Evolutionary conservation across 2,797 vertebrate species (phyloP).

Genomic region (Hydrophis major): DNA sequence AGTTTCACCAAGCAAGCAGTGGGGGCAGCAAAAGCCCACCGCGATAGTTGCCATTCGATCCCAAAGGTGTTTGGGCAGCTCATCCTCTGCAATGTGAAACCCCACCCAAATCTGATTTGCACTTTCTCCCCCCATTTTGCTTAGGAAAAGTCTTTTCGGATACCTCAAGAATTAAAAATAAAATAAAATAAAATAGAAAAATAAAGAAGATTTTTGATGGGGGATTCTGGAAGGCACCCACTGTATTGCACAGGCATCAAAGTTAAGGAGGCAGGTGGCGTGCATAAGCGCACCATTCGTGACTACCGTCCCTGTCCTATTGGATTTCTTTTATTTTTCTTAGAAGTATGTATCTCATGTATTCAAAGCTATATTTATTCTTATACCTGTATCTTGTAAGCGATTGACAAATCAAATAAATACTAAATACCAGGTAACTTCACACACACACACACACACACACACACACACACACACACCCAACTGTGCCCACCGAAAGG

Average conservation of each 20-base stretch:
- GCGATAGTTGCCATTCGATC: slow-evolving; percentile 68
- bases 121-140: not conserved
- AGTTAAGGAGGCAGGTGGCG: slow-evolving; percentile 58
- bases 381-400: too few relatives aligned
- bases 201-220: not conserved
- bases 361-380: too few relatives aligned
- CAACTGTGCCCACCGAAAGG: not conserved
- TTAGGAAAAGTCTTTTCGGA: not conserved
- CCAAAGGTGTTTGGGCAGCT: slow-evolving; percentile 59
- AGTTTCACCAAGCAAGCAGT: slow-evolving; percentile 71
- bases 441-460: not conserved
- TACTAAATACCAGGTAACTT: not conserved
- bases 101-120: not conserved
- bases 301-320: too few relatives aligned
- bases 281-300: too few relatives aligned
- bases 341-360: too few relatives aligned
- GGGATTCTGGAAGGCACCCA: slow-evolving; percentile 44
- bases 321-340: too few relatives aligned
- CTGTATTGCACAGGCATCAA: slow-evolving; percentile 73
- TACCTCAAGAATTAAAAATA: not conserved
- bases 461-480: not conserved
- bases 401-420: too few relatives aligned
- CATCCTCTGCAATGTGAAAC: slow-evolving; percentile 59
- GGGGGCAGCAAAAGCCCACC: slow-evolving; percentile 71
- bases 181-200: not conserved